phyloP scores from a whole-genome alignment of 2,113 vertebrate species.

The Albula glossodonta region DNA sequence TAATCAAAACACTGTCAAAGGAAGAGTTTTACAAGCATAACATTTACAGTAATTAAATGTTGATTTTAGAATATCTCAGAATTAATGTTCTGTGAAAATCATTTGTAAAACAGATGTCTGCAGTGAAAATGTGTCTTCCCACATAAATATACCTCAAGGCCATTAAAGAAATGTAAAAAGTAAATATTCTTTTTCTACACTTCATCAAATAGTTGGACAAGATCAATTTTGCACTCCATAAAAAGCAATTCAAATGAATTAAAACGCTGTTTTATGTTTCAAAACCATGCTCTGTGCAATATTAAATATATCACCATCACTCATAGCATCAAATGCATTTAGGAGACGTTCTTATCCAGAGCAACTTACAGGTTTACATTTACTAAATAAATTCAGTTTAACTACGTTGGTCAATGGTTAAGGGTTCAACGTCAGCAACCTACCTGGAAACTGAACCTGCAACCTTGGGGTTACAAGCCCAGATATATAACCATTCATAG shows the following conservation, averaged over 20 bases:
- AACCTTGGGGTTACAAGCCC: too few relatives aligned
- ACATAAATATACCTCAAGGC: too few relatives aligned
- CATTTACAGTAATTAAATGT: constrained; percentile 3
- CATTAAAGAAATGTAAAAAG: too few relatives aligned
- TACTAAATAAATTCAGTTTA: too few relatives aligned
- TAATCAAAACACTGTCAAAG: background rate
- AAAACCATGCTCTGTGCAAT: background rate
- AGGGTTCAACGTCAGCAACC: too few relatives aligned
- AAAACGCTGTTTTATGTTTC: background rate
- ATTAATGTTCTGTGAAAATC: background rate
- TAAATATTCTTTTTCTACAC: background rate
- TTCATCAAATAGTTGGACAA: background rate
- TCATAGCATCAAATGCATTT: too few relatives aligned
- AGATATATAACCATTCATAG: too few relatives aligned
- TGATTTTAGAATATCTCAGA: constrained; percentile 1
- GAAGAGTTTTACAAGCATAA: constrained; percentile 2
- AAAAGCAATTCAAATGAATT: background rate
- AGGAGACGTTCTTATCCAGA: too few relatives aligned
- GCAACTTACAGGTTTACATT: too few relatives aligned
- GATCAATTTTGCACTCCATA: background rate
- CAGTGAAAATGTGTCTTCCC: too few relatives aligned
- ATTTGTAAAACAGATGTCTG: background rate
- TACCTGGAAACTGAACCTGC: too few relatives aligned
- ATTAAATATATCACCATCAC: background rate
- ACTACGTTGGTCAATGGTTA: too few relatives aligned